These are phyloP conservation scores for Brachypodius melanocephalos DNA, from an alignment of 2,113 vertebrate genomes.

Conservation along the genomic window DNA sequence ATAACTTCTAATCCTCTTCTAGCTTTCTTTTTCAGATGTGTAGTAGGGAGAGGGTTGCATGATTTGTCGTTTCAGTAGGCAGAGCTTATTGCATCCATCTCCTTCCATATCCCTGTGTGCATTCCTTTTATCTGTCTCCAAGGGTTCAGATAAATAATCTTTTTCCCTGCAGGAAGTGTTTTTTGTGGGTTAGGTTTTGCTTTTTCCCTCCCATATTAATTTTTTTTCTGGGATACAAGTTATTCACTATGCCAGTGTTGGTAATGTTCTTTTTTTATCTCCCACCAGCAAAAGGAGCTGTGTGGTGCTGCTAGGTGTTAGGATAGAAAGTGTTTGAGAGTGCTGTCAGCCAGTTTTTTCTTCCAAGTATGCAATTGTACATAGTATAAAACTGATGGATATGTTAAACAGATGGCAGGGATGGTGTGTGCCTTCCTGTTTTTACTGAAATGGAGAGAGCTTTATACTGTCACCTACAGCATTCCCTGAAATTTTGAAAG, in stretches of 20 bases:
- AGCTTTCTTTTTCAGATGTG: slow-evolving; percentile 51
- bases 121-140: not conserved
- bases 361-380: not conserved
- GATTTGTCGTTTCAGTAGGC: slow-evolving; percentile 17
- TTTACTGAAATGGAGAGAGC: not conserved
- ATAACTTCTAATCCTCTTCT: slow-evolving; percentile 55
- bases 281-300: not conserved
- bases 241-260: not conserved
- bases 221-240: not conserved
- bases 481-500: not conserved
- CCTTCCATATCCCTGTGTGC: not conserved
- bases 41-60: slow-evolving; percentile 14
- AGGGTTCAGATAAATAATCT: not conserved
- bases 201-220: not conserved
- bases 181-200: not conserved
- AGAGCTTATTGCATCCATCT: slow-evolving; percentile 31
- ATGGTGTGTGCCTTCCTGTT: not conserved
- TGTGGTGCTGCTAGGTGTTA: not conserved
- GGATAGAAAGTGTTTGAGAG: not conserved
- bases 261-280: not conserved
- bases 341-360: not conserved
- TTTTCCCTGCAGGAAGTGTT: not conserved
- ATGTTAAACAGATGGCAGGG: slow-evolving; percentile 9
- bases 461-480: not conserved
- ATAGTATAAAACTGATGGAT: not conserved